Evolutionary conservation across 2,888 invertebrate genomes (phyloP), one percentile per base, ranked within the genome.

Genomic region (Amiota minor): DNA sequence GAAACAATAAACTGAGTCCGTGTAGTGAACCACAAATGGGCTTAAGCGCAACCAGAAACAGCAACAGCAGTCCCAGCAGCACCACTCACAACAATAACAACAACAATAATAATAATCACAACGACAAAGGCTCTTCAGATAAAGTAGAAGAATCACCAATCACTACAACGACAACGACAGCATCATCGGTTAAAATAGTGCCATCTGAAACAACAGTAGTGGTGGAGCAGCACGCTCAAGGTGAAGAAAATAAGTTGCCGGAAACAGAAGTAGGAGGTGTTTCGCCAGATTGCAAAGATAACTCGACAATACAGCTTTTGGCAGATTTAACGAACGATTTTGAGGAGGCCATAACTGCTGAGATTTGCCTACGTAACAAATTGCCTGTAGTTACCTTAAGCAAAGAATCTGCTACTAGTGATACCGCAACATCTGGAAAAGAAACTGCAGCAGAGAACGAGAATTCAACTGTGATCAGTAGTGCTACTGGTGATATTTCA

Each of bases 281-380:
- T 16, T 20, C 23, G 12, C 53, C 35, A 8, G 62, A 59, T 64
- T 80, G 78, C 56, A 84, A 87, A 76, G 85, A 81, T 70, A 84
- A 80, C 16, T 82, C 85, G 18, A 86, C 86, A n/a, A 85, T 83
- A 4, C 83, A 86, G 74, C 77, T 87, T 65, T 78, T 88, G 74
- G 88, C 85, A 23, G 85, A 87, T 77, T 78, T 89, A 71, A 86
- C 86, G 9, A 86, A 80, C 75, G 84, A 87, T 53, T 83, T 88
- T 50, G 84, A 86, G 70, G 88, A 89, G 76, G 81, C 87, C 2
- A 86, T 89, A 59, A 86, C 87, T 18, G 88, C 89, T 0, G 88
- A 89, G 74, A 87, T 88, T 80, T 88, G 87, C 64, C 79, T 89
- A 14, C 84, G 87, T 9, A 88, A 88, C 71, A 87, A 87, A 56